A percentile compares a stretch with the other conserved stretches of the same genome.
phyloP scores from a whole-genome alignment of 2,113 vertebrate genomes.

The Cardinalis cardinalis region DNA sequence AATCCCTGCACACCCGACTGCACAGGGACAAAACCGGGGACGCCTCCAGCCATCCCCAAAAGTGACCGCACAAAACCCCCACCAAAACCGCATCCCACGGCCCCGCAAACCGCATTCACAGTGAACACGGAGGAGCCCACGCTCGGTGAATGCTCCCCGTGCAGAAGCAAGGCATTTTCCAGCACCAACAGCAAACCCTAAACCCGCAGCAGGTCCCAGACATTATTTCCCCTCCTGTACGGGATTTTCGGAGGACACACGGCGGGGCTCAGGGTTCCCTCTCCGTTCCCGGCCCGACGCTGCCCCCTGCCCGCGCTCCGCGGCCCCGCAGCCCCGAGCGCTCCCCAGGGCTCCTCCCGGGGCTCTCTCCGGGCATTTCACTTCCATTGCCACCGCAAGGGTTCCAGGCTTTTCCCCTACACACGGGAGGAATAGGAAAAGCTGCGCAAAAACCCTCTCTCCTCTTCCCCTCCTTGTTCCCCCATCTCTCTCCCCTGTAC shows the following conservation, averaged over 20 bases:
- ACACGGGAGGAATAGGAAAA: too few species aligned
- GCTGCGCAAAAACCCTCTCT: neutral
- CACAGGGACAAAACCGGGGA: neutral
- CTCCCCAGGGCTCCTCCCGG: rapidly evolving
- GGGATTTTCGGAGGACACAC: neutral
- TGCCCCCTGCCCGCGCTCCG: neutral
- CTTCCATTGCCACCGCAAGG: rapidly evolving
- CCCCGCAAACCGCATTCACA: neutral
- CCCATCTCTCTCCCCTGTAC: neutral
- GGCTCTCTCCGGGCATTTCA: rapidly evolving
- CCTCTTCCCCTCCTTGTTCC: too few species aligned
- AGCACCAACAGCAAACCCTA: rapidly evolving
- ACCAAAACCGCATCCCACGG: rapidly evolving
- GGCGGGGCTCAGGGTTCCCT: rapidly evolving
- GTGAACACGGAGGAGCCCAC: rapidly evolving
- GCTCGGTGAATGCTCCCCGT: neutral
- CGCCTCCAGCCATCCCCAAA: neutral
- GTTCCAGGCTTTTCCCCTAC: too few species aligned
- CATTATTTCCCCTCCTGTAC: rapidly evolving
- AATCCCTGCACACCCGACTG: neutral
- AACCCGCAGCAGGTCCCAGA: neutral
- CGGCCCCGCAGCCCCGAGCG: too few species aligned
- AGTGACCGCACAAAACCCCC: rapidly evolving
- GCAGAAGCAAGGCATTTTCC: neutral
- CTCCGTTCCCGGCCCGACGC: neutral